Conservation (phyloP, 2,888 invertebrate species). For the Blomia tropicalis region DNA sequence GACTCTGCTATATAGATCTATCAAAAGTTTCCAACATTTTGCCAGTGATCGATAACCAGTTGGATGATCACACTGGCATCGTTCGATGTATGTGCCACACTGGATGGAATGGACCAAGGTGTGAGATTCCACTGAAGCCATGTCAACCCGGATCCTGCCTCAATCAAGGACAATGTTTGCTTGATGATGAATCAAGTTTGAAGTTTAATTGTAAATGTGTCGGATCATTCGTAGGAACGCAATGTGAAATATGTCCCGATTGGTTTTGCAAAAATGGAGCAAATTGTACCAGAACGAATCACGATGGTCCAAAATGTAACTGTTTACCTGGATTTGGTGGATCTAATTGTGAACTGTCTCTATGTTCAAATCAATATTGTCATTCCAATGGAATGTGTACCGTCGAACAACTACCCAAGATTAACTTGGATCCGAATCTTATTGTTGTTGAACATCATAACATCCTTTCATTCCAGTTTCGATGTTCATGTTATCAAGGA, state of each 20-base stretch:
- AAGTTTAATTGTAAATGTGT: background rate
- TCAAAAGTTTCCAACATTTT: background rate
- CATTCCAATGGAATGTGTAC: slow-evolving; percentile 45
- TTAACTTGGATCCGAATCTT: slow-evolving; percentile 40
- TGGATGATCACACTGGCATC: too few species aligned
- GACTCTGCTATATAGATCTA: slow-evolving; percentile 35
- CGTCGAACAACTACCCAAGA: slow-evolving; percentile 31
- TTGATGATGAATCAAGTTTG: slow-evolving; percentile 35
- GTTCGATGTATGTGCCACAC: slow-evolving; percentile 31
- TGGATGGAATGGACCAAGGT: slow-evolving; percentile 28
- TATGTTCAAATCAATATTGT: slow-evolving; percentile 1
- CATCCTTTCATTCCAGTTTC: slow-evolving; percentile 21
- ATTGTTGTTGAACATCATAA: slow-evolving; percentile 41
- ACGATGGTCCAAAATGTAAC: background rate
- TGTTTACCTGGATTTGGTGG: background rate
- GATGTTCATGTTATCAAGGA: slow-evolving; percentile 39
- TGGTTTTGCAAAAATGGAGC: slow-evolving; percentile 18
- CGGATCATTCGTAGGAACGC: slow-evolving; percentile 8
- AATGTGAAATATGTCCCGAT: slow-evolving; percentile 17
- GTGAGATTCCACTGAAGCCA: slow-evolving; percentile 41
- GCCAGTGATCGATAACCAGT: background rate
- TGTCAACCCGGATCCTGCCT: slow-evolving; percentile 44
- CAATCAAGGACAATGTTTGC: slow-evolving; percentile 42
- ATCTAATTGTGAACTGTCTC: background rate
- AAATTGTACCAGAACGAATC: slow-evolving; percentile 26